Conservation (phyloP, 2,797 vertebrate genomes). For the Muraenolepis orangiensis region DNA sequence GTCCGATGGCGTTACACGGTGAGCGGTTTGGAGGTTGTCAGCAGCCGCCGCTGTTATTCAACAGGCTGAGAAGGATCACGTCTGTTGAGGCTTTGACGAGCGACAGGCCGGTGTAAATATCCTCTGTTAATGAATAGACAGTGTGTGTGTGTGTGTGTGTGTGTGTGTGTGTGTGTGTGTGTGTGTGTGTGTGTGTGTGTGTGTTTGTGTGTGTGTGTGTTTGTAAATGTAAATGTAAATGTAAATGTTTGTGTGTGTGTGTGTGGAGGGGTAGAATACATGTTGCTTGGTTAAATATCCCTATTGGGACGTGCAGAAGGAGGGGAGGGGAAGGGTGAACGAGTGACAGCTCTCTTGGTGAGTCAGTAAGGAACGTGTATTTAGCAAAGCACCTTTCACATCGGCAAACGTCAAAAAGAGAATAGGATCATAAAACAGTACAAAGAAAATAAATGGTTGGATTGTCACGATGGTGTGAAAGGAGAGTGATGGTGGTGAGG, state of each 20-base stretch:
- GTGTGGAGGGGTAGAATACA: conserved; percentile 52
- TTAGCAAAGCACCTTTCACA: too few relatives aligned
- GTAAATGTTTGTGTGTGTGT: conserved; percentile 24
- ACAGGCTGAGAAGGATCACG: conserved; percentile 59
- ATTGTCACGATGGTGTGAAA: too few relatives aligned
- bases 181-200: conserved; percentile 31
- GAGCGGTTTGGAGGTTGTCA: conserved; percentile 50
- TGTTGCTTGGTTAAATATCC: conserved; percentile 70
- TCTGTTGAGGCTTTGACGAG: conserved; percentile 54
- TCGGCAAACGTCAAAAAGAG: too few relatives aligned
- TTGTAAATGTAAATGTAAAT: too few relatives aligned
- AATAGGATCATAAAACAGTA: too few relatives aligned
- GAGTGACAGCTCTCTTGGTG: conserved; percentile 75
- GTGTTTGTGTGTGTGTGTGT: conserved; percentile 36
- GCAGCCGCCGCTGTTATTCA: conserved; percentile 56
- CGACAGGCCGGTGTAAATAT: conserved; percentile 59
- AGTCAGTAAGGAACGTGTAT: too few relatives aligned
- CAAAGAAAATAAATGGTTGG: too few relatives aligned
- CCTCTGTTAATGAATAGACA: conserved; percentile 73
- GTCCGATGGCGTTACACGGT: conserved; percentile 17
- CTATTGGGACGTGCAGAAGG: conserved; percentile 70
- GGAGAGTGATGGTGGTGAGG: conserved; percentile 45
- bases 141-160: conserved; percentile 34
- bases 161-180: conserved; percentile 30
- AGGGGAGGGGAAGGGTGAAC: conserved; percentile 51